A percentile compares a stretch with the other conserved stretches of the same genome.
These are phyloP conservation scores for Muntiacus reevesi DNA, from an alignment of 2,113 vertebrate species.

Conservation along the genomic window DNA sequence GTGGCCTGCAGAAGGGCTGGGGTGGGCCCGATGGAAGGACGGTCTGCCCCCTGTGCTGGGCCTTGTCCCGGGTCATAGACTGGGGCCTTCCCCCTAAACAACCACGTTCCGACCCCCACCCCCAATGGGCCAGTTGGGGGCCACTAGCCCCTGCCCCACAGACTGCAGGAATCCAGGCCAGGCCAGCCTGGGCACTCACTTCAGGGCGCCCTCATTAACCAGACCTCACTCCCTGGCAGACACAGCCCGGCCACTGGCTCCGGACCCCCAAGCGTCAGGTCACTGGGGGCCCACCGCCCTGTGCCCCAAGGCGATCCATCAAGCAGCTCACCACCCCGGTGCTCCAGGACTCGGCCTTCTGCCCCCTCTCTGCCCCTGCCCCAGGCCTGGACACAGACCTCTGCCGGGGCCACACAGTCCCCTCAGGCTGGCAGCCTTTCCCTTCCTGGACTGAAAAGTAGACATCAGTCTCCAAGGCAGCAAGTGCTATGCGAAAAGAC, in stretches of 20 bases:
- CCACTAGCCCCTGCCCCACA: not conserved
- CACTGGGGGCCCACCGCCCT: not conserved
- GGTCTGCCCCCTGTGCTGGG: not conserved
- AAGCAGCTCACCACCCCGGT: accelerated
- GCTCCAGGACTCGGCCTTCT: accelerated
- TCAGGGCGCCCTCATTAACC: not conserved
- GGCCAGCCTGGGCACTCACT: not conserved
- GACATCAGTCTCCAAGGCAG: no score
- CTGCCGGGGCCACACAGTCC: not conserved
- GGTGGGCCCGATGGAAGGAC: not conserved
- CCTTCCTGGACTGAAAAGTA: not conserved
- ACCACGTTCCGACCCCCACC: accelerated
- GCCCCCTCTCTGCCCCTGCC: not conserved
- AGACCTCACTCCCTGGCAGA: not conserved
- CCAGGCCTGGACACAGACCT: not conserved
- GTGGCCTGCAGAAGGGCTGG: not conserved
- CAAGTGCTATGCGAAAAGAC: not conserved
- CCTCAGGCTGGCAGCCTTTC: not conserved
- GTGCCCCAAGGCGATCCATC: not conserved
- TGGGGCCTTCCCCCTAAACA: not conserved
- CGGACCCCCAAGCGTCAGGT: accelerated
- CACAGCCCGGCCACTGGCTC: not conserved
- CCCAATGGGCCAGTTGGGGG: not conserved
- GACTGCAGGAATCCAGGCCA: not conserved
- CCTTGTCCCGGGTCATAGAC: not conserved